These are phyloP conservation scores for Battus philenor DNA, from an alignment of 1,140 invertebrate species.

Conservation along the genomic window DNA sequence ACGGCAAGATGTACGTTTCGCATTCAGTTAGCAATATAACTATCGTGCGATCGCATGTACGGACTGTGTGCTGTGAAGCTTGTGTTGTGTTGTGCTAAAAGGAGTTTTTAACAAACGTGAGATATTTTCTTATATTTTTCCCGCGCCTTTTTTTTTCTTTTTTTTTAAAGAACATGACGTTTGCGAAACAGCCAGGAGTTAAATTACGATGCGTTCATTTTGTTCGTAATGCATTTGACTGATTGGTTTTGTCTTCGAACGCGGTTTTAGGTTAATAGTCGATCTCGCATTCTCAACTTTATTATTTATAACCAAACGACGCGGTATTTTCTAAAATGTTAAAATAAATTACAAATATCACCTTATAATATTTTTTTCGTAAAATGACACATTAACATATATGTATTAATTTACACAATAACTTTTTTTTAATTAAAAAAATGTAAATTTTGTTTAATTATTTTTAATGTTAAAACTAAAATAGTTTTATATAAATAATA, in stretches of 20 bases:
- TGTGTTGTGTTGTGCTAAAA: constrained; percentile 15
- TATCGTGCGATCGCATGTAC: constrained; percentile 1
- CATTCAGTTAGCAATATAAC: constrained; percentile 6
- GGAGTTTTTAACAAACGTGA: constrained; percentile 10
- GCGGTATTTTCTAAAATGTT: too few species aligned
- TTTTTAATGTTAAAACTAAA: too few species aligned
- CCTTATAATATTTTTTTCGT: too few species aligned
- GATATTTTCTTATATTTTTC: constrained; percentile 7
- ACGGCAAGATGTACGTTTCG: constrained; percentile 6
- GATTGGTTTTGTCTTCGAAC: constrained; percentile 9
- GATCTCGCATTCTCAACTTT: too few species aligned
- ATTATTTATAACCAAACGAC: too few species aligned
- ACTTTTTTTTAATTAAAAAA: too few species aligned
- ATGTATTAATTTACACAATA: too few species aligned
- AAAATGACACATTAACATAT: too few species aligned
- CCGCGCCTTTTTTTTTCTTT: constrained; percentile 10
- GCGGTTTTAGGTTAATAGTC: neutral
- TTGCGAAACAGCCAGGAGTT: constrained; percentile 11
- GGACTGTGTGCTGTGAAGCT: constrained; percentile 6
- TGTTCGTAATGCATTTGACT: constrained; percentile 1
- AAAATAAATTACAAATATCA: too few species aligned
- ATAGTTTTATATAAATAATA: too few species aligned
- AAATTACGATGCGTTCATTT: neutral
- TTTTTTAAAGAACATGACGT: neutral
- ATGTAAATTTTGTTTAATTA: too few species aligned